Evolutionary conservation across 2,888 invertebrate genomes (phyloP).

Genomic region (Itoplectis maculator): DNA sequence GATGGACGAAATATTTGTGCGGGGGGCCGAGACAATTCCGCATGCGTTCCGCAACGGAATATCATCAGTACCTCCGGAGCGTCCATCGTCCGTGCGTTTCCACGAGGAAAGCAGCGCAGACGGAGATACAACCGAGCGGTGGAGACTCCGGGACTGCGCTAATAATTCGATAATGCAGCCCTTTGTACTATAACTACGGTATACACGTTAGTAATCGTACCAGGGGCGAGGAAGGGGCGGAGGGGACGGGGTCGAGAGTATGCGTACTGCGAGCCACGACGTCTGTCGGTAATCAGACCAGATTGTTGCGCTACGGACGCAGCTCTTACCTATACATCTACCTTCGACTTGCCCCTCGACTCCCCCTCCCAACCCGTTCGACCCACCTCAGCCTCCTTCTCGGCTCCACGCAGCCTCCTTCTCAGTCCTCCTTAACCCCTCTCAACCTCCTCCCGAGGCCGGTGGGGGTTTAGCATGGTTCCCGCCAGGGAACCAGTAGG

Average conservation of each 20-base stretch:
- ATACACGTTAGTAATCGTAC: slow-evolving; percentile 23
- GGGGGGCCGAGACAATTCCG: background rate
- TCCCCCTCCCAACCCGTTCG: slow-evolving; percentile 17
- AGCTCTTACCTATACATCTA: slow-evolving; percentile 8
- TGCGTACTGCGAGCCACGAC: background rate
- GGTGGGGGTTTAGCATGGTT: too few species aligned
- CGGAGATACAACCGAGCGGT: background rate
- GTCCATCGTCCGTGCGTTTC: background rate
- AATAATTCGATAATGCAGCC: slow-evolving; percentile 41
- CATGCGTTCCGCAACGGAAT: background rate
- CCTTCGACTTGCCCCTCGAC: background rate
- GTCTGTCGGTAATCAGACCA: slow-evolving; percentile 13
- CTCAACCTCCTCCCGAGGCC: too few species aligned
- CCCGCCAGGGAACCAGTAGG: too few species aligned
- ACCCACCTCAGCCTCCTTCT: slow-evolving; percentile 30
- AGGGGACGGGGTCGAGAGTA: background rate
- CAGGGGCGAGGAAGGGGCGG: too few species aligned
- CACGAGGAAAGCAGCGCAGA: too few species aligned
- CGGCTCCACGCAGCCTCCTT: too few species aligned
- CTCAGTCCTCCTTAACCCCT: too few species aligned
- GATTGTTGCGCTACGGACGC: background rate
- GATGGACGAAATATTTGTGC: background rate
- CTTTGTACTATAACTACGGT: slow-evolving; percentile 52
- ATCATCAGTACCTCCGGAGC: background rate
- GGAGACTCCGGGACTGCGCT: slow-evolving; percentile 7